Percentiles rank a stretch among this genome's conserved stretches.
phyloP scores from a whole-genome alignment of 2,888 invertebrate genomes.

The Emmelina monodactyla region DNA sequence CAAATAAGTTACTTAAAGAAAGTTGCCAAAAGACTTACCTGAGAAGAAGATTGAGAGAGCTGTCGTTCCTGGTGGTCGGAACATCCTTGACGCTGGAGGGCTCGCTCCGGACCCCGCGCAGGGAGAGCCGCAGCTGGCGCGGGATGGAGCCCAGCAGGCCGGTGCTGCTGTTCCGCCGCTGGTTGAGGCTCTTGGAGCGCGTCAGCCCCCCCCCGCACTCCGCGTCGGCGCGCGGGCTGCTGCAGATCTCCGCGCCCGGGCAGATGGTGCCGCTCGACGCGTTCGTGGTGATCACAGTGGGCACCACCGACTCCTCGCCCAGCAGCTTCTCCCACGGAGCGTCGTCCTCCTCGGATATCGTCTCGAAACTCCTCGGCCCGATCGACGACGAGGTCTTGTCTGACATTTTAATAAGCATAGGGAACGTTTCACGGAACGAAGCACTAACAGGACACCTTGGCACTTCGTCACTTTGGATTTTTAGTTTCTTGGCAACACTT shows the following conservation, averaged over 20 bases:
- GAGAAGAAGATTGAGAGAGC: constrained; percentile 57
- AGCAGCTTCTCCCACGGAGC: constrained; percentile 60
- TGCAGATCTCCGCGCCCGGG: constrained; percentile 24
- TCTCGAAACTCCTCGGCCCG: constrained; percentile 60
- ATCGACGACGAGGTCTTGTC: constrained; percentile 59
- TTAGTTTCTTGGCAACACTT: constrained; percentile 67
- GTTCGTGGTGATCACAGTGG: constrained; percentile 55
- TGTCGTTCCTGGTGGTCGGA: constrained; percentile 56
- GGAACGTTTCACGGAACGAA: constrained; percentile 39
- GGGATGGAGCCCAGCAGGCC: constrained; percentile 64
- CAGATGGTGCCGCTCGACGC: constrained; percentile 48
- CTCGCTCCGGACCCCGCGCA: constrained; percentile 58
- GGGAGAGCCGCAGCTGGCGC: constrained; percentile 55
- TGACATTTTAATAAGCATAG: constrained; percentile 38
- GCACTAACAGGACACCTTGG: constrained; percentile 57
- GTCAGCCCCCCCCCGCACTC: constrained; percentile 50
- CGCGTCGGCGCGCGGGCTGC: constrained; percentile 36
- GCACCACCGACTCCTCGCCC: constrained; percentile 48
- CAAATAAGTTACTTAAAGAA: too few relatives aligned
- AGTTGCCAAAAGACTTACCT: constrained; percentile 33
- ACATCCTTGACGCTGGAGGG: constrained; percentile 58
- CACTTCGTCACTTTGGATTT: constrained; percentile 65
- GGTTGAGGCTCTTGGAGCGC: constrained; percentile 56
- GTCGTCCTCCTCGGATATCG: constrained; percentile 58
- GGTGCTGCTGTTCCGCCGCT: constrained; percentile 52